Conservation (phyloP, 2,797 vertebrate genomes). For the Rallus crepitans region DNA sequence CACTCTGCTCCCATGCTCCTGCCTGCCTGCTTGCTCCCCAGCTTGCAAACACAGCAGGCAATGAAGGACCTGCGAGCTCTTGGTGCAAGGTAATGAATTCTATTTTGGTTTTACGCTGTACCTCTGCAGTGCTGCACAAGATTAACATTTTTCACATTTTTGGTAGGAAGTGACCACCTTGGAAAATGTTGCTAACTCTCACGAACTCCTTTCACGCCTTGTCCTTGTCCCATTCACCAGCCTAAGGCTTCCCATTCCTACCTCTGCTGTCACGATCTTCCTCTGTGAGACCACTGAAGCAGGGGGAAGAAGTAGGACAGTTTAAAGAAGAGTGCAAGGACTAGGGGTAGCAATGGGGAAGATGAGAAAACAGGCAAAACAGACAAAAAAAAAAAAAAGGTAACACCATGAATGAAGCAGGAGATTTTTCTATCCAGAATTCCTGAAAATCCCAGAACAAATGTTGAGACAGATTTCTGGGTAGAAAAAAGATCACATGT, state of each 20-base stretch:
- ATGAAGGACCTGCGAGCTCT: background rate
- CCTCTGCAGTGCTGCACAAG: background rate
- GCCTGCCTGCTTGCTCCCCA: background rate
- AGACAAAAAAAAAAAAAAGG: background rate
- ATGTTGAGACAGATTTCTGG: background rate
- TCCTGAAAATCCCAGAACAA: background rate
- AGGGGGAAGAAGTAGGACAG: background rate
- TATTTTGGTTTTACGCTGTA: background rate
- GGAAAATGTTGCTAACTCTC: background rate
- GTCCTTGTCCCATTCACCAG: background rate
- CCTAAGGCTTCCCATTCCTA: background rate
- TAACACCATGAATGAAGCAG: background rate
- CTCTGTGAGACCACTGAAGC: background rate
- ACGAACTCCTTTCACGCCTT: background rate
- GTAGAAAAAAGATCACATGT: background rate
- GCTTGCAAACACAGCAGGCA: background rate
- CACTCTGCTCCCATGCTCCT: rapidly evolving
- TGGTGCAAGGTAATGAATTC: background rate
- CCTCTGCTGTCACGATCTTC: background rate
- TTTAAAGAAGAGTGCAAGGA: background rate
- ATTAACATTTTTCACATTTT: background rate
- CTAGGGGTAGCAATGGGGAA: background rate
- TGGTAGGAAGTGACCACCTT: background rate
- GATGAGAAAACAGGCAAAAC: background rate
- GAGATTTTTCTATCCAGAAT: background rate